Conservation (phyloP, 1,140 invertebrate species). For the Drosophila bifasciata region DNA sequence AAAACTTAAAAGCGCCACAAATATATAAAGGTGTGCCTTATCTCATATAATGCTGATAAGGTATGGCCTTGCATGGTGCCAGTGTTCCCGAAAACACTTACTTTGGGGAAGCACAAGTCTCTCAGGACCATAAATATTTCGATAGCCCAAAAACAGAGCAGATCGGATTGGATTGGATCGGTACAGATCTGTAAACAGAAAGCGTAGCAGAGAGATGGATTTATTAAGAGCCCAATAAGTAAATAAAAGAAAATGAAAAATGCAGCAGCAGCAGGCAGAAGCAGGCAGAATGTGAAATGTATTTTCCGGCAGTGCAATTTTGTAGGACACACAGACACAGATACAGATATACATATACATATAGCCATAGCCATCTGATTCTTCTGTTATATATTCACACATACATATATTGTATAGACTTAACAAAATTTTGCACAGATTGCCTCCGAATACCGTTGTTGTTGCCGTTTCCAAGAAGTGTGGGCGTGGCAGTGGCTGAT, state of each 20-base stretch:
- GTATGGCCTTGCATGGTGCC: constrained; percentile 20
- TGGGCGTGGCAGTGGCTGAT: constrained; percentile 21
- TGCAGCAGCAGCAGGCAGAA: constrained; percentile 3
- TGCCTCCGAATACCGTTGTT: constrained; percentile 28
- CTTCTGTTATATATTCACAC: not conserved
- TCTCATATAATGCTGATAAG: constrained; percentile 22
- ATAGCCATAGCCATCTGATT: not conserved
- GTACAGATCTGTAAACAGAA: constrained; percentile 49
- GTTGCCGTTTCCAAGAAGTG: constrained; percentile 67
- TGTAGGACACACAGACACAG: constrained; percentile 9
- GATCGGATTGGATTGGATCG: not conserved
- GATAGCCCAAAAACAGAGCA: constrained; percentile 16
- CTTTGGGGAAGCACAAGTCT: constrained; percentile 26
- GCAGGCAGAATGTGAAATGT: constrained; percentile 17
- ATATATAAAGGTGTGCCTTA: constrained; percentile 10
- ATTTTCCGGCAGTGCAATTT: constrained; percentile 47
- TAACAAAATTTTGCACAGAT: constrained; percentile 69
- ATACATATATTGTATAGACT: constrained; percentile 8
- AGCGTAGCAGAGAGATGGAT: constrained; percentile 23
- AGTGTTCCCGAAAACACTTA: constrained; percentile 6
- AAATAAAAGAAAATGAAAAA: constrained; percentile 30
- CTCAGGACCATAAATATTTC: constrained; percentile 60
- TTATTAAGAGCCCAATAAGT: constrained; percentile 41
- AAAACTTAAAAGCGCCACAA: not conserved
- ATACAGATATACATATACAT: not conserved